Base-by-base conservation (phyloP, 1,140 invertebrate species). In the Trichonephila clavata region DNA sequence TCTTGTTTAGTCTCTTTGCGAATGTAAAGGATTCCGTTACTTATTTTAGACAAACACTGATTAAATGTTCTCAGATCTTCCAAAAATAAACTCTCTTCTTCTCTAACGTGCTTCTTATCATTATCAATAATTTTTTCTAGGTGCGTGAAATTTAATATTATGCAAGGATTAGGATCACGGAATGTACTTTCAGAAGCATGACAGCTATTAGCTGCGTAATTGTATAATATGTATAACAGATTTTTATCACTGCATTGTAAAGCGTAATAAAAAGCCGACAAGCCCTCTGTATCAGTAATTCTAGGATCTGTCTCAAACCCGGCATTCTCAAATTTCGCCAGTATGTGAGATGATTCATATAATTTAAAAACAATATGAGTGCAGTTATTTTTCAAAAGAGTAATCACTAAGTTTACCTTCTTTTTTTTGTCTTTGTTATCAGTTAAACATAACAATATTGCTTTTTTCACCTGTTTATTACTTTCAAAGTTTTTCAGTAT, bases 241-340 rank as follows among this genome's bases (percentile, higher is more conserved):
- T 77, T 77, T 3, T 3, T 59, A 8, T 83, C 43, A n/a, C 20
- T 21, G 13, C 3, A 59, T 24, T 20, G 10, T n/a, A 83, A 8
- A n/a, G 81, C 81, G 18, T 65, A 63, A 65, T 39, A 61, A 32
- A 87, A 65, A 10, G 86, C 86, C 32, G 86, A 87, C 10, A 87
- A 65, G 20, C 86, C 27, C 10, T 65, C 8, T 7, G 13, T 0
- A 21, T 61, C 86, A 8, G 10, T 16, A 21, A 39, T 27, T 39
- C 60, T 32, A 43, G 86, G 86, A 63, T 87, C 86, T 20, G 86
- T 87, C 20, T 32, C 50, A 10, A 63, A 87, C 20, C 86, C 86
- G 20, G 86, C 86, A 57, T 87, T 32, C 21, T 24, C 60, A 20
- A 87, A 18, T 87, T 87, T 87, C 6, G 4, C 21, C 16, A 18